A percentile compares a stretch with the other conserved stretches of the same genome.
phyloP scores from a whole-genome alignment of 2,113 vertebrate species.

The Sinosuthora webbiana region DNA sequence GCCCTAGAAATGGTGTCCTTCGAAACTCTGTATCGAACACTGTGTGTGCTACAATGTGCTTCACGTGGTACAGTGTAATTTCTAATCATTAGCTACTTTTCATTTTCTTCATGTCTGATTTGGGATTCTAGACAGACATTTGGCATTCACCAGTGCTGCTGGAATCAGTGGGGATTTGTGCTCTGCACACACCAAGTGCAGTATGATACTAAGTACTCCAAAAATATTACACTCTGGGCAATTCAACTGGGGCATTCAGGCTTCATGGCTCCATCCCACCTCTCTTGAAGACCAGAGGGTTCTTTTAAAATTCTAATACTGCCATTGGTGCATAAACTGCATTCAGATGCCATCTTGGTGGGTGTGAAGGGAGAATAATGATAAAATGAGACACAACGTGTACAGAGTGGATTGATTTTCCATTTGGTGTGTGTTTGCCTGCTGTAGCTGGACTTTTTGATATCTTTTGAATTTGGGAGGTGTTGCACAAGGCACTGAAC shows the following conservation, averaged over 20 bases:
- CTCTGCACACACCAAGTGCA: background rate
- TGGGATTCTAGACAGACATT: background rate
- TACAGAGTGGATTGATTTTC: background rate
- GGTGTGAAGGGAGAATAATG: background rate
- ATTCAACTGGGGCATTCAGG: background rate
- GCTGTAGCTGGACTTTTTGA: background rate
- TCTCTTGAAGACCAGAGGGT: background rate
- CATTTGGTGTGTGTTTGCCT: background rate
- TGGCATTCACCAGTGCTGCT: background rate
- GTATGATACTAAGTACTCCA: background rate
- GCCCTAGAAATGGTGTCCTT: background rate
- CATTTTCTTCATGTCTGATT: background rate
- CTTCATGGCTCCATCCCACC: background rate
- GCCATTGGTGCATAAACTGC: background rate
- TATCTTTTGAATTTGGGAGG: background rate
- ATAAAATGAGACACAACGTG: background rate
- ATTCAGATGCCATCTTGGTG: background rate
- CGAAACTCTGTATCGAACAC: background rate
- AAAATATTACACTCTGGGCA: background rate
- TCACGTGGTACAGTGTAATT: fast-evolving
- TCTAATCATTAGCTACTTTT: background rate
- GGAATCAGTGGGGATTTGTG: background rate
- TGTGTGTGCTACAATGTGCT: background rate
- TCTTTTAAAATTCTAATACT: background rate
- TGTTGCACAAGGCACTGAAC: background rate